Evolutionary conservation across 2,888 invertebrate genomes (phyloP).

Genomic region (Conops quadrifasciatus): DNA sequence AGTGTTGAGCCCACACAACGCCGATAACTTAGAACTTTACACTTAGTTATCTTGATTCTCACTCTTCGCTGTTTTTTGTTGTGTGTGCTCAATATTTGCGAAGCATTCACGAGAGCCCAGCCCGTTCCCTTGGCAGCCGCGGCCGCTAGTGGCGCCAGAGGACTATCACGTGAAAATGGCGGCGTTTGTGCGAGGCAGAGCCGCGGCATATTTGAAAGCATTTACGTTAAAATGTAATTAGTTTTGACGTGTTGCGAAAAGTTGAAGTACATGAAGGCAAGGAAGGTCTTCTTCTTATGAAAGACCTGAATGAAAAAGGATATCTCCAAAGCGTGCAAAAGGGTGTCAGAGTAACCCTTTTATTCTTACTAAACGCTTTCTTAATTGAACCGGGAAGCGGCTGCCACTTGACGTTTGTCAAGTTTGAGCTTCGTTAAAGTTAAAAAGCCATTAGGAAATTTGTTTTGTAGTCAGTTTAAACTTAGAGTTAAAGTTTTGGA

Average conservation of each 20-base stretch:
- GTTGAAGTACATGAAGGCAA: neutral
- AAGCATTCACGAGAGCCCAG: neutral
- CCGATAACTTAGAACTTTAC: neutral
- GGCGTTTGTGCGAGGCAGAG: neutral
- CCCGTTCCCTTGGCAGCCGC: neutral
- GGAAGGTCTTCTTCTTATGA: too few relatives aligned
- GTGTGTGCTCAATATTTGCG: neutral
- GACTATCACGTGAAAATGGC: neutral
- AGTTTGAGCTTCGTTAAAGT: too few relatives aligned
- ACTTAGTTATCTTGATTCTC: slow-evolving; percentile 3
- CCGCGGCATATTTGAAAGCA: slow-evolving; percentile 29
- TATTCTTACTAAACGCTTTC: too few relatives aligned
- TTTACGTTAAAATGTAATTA: slow-evolving; percentile 36
- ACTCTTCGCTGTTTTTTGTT: neutral
- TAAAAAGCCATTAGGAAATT: too few relatives aligned
- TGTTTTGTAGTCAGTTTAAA: too few relatives aligned
- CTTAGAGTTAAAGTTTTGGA: too few relatives aligned
- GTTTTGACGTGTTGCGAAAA: slow-evolving; percentile 17
- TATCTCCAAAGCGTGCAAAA: too few relatives aligned
- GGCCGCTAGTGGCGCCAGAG: slow-evolving; percentile 11
- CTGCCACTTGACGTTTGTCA: too few relatives aligned
- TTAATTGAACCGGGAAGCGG: too few relatives aligned
- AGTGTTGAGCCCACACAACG: neutral
- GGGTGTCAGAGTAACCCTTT: too few relatives aligned
- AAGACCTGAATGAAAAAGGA: too few relatives aligned